Conservation (phyloP, 2,797 vertebrate species). For the Sebastes goodei region DNA sequence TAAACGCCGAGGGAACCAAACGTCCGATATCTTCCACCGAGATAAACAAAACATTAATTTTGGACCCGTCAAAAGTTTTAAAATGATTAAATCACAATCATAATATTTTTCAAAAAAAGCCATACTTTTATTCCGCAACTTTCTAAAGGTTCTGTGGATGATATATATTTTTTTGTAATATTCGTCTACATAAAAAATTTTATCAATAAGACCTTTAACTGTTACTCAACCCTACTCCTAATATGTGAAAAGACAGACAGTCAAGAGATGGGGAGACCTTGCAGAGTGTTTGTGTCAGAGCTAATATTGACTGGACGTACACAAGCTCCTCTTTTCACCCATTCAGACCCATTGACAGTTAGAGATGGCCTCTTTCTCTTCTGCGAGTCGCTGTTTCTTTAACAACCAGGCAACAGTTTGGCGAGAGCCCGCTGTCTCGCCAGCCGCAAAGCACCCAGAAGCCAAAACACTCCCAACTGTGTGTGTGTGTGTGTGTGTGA, state of each 20-base stretch:
- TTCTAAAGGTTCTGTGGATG: no score
- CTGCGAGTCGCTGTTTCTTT: conserved; percentile 37
- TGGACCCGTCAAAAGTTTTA: rapidly evolving
- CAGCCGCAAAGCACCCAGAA: conserved; percentile 16
- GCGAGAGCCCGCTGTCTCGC: conserved; percentile 19
- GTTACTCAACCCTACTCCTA: background rate
- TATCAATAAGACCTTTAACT: no score
- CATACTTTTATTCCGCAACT: no score
- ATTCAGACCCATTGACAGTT: conserved; percentile 12
- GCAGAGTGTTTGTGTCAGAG: background rate
- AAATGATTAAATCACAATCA: no score
- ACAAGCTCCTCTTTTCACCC: background rate
- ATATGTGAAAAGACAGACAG: background rate
- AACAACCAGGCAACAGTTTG: conserved; percentile 56
- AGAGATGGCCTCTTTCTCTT: conserved; percentile 6
- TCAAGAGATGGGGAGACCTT: background rate
- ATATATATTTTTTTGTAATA: no score
- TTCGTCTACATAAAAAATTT: no score
- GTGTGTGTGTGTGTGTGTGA: conserved; percentile 18
- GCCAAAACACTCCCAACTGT: conserved; percentile 39
- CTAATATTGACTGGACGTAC: conserved; percentile 44
- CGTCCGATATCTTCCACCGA: no score
- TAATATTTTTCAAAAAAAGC: no score
- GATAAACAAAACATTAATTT: no score
- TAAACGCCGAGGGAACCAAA: no score